These are phyloP conservation scores for Andrena marginata DNA, from an alignment of 2,888 invertebrate species.

Conservation along the genomic window DNA sequence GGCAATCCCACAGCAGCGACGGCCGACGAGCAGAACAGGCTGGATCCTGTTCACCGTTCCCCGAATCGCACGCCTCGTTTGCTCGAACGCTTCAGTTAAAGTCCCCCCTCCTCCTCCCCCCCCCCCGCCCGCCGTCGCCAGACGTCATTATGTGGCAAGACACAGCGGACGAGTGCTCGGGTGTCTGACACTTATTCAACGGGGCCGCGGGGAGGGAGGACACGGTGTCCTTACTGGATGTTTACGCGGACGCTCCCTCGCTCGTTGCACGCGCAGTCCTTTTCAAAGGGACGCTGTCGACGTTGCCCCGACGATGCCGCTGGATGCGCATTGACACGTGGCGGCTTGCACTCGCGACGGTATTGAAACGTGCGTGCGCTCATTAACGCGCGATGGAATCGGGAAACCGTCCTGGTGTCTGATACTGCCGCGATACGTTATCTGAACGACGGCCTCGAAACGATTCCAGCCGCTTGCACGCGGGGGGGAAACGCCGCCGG, in stretches of 20 bases:
- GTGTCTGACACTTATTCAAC: slow-evolving; percentile 22
- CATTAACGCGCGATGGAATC: slow-evolving; percentile 52
- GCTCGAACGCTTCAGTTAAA: slow-evolving; percentile 37
- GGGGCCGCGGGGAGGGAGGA: background rate
- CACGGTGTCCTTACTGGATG: slow-evolving; percentile 6
- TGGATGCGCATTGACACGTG: slow-evolving; percentile 8
- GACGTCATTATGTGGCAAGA: slow-evolving; percentile 48
- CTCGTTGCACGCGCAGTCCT: slow-evolving; percentile 32
- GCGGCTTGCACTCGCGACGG: background rate
- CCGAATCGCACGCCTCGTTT: slow-evolving; percentile 34
- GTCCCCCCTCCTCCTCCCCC: too few species aligned
- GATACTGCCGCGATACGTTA: slow-evolving; percentile 17
- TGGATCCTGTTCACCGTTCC: slow-evolving; percentile 29
- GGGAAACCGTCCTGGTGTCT: slow-evolving; percentile 19
- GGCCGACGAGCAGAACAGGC: background rate
- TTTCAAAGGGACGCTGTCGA: slow-evolving; percentile 30
- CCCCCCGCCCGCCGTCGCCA: too few species aligned
- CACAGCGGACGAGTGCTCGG: background rate
- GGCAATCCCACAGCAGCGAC: background rate
- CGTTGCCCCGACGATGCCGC: slow-evolving; percentile 19
- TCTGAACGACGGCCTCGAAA: slow-evolving; percentile 24
- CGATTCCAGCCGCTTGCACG: background rate
- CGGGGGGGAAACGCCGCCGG: background rate
- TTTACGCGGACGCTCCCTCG: slow-evolving; percentile 12
- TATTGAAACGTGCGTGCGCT: slow-evolving; percentile 54